phyloP scores from a whole-genome alignment of 2,888 invertebrate species.

The Plagiodera versicolora region DNA sequence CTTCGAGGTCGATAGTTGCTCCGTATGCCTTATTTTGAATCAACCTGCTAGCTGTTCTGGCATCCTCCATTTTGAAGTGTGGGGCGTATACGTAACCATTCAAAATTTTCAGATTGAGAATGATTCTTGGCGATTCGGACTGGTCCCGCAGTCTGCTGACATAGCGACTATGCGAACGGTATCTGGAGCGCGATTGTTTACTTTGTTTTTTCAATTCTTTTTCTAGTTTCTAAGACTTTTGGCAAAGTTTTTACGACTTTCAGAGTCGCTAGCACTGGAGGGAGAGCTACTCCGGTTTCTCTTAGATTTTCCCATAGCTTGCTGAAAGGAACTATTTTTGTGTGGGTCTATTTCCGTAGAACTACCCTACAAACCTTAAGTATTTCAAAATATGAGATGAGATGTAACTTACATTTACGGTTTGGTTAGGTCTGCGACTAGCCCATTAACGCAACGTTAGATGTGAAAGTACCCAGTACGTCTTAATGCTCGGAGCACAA shows the following conservation, averaged over 20 bases:
- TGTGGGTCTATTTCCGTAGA: no score
- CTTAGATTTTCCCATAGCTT: background rate
- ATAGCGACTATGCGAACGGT: no score
- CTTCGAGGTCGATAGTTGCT: no score
- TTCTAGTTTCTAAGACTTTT: background rate
- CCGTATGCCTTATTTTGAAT: no score
- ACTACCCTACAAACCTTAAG: no score
- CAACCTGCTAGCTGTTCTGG: no score
- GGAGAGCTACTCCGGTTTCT: background rate
- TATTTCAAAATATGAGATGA: no score
- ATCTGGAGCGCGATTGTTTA: no score
- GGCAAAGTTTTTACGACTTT: no score
- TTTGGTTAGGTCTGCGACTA: background rate
- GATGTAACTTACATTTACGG: background rate
- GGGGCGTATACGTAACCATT: constrained; percentile 1
- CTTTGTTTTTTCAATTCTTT: background rate
- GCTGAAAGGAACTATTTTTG: no score
- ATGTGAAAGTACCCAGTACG: background rate
- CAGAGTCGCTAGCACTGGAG: background rate
- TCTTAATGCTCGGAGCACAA: background rate
- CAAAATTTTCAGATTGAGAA: constrained; percentile 15
- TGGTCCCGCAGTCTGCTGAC: no score
- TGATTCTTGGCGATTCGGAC: no score
- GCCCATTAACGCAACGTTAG: background rate
- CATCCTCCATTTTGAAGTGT: constrained; percentile 15